Percentiles rank a stretch among this genome's conserved stretches.
phyloP scores from a whole-genome alignment of 2,888 invertebrate genomes.

The Synergus laeviventris region DNA sequence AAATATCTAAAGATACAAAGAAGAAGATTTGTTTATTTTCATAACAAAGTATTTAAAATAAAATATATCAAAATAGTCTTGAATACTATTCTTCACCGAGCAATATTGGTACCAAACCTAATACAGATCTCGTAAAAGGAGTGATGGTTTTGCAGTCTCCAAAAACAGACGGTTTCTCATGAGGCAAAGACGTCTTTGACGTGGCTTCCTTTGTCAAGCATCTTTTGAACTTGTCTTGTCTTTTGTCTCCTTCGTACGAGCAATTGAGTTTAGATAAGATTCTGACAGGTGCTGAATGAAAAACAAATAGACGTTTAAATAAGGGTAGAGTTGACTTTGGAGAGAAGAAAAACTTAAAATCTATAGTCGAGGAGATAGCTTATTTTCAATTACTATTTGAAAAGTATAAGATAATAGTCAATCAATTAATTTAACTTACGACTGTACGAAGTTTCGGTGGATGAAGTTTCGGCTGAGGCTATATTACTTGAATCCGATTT shows the following conservation, averaged over 20 bases:
- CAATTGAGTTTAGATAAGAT: constrained; percentile 22
- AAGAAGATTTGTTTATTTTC: too few relatives aligned
- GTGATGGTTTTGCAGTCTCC: constrained; percentile 17
- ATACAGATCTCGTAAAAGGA: constrained; percentile 55
- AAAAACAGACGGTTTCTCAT: too few relatives aligned
- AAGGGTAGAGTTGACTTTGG: too few relatives aligned
- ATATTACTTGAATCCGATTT: constrained; percentile 68
- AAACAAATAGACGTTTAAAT: too few relatives aligned
- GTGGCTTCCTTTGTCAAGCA: constrained; percentile 39
- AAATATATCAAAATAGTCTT: too few relatives aligned
- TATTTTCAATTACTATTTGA: too few relatives aligned
- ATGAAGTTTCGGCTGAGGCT: constrained; percentile 64
- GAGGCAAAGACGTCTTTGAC: constrained; percentile 43
- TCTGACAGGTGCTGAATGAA: constrained; percentile 7
- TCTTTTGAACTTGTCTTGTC: constrained; percentile 41
- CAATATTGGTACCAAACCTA: constrained; percentile 52
- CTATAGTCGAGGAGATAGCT: too few relatives aligned
- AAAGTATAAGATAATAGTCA: background rate
- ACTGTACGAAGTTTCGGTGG: constrained; percentile 53
- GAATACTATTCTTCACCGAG: background rate
- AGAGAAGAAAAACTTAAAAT: too few relatives aligned
- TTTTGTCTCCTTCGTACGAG: constrained; percentile 38
- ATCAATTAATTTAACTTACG: background rate
- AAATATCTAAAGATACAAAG: too few relatives aligned
- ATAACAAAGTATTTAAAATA: too few relatives aligned